Evolutionary conservation across 2,113 vertebrate genomes (phyloP), one percentile per base, ranked within the genome.

Genomic region (Pelvicachromis taeniatus): DNA sequence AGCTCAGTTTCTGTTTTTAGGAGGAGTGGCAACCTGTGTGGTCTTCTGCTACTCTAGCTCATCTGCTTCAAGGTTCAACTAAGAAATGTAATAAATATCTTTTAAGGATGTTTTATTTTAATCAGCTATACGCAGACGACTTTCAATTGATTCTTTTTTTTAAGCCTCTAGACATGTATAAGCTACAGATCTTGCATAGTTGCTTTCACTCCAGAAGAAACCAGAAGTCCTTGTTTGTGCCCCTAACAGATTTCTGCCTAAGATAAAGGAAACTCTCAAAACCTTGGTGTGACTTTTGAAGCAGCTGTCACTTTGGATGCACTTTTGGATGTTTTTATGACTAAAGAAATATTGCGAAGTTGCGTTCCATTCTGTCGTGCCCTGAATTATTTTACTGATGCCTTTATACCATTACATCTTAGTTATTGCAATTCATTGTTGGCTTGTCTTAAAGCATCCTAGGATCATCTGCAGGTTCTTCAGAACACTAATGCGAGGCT

Each of bases 81-180:
- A 45, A 70, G 38, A 70, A 10, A 70, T 45, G 38, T 17, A 26
- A 42, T 10, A 42, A 45, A 70, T 70, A 42, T 26, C 13, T 26
- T 10, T 42, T 45, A 45, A 0, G 38, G 63, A 42, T 26, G 5
- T 70, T 70, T 63, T 63, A 63, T 63, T 70, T 16, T 45, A 45
- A 42, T 45, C 38, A 45, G 38, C 45, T 13, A 0, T 0, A 45
- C 1, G 4, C 38, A 0, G 65, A 45, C 26, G 38, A 45, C 38
- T 45, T 70, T 70, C 65, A 70, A 6, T 26, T 45, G 1, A 45
- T 26, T 17, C 45, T 45, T 45, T 70, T 1, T 45, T 65, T 70
- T 70, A 68, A 2, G 63, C 42, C n/a, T 38, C 42, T 45, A 70
- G 1, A 70, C 0, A 2, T 45, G 26, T 70, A 23, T 45, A 23